Conservation (phyloP, 2,113 vertebrate species). For the Setophaga kirtlandii region DNA sequence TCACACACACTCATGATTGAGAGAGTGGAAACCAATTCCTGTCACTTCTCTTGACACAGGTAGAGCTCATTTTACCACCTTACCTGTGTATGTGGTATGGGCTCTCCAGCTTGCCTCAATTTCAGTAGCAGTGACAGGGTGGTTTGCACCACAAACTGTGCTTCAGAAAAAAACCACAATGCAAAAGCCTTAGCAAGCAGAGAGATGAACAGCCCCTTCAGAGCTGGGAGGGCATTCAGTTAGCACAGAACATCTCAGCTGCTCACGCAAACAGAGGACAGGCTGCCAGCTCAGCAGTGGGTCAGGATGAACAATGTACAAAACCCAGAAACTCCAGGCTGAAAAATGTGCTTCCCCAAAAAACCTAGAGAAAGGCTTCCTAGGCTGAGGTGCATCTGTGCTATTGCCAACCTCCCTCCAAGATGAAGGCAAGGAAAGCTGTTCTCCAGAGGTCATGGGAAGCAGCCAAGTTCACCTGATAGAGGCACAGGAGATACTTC, state of each 20-base stretch:
- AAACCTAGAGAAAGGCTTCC: background rate
- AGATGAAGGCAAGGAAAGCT: background rate
- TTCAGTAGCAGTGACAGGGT: background rate
- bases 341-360: fast-evolving
- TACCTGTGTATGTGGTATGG: background rate
- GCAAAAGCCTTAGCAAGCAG: background rate
- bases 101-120: background rate
- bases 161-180: background rate
- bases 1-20: background rate
- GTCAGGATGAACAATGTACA: background rate
- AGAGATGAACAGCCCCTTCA: background rate
- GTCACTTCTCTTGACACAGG: background rate
- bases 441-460: background rate
- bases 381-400: background rate
- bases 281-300: background rate
- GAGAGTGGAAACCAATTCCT: fast-evolving
- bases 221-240: background rate
- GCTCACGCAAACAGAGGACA: background rate
- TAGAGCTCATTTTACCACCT: background rate
- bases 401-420: background rate
- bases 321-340: background rate
- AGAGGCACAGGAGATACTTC: background rate
- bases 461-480: background rate
- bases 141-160: background rate
- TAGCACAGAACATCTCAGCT: background rate